Evolutionary conservation across 2,888 invertebrate genomes (phyloP), one percentile per base, ranked within the genome.

Genomic region (Drosophila fungiperda): DNA sequence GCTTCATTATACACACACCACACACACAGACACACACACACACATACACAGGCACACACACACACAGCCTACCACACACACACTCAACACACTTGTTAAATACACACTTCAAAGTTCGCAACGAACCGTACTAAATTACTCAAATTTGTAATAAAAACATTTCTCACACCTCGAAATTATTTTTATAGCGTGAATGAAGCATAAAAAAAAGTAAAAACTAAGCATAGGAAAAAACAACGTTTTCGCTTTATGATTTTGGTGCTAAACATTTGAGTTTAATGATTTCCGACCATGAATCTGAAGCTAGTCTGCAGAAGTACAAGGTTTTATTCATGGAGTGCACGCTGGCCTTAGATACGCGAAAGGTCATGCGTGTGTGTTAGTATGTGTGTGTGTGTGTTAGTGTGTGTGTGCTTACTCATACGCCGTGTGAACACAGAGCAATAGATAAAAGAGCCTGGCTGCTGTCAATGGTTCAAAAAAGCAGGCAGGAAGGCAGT

Each of bases 361-460:
- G 61, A 80, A 73, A 89, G 89, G 87, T 84, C 86, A 81, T 80
- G 54, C 76, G 9, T 17, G 26, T 23, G 23, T 23, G 23, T 23
- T 23, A 23, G 23, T 23, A 79, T 80, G 36, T 76, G 9, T 17
- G 26, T 76, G 86, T 73, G 72, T 83, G 75, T 76, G 82, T 48
- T 15, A 76, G 23, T 48, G 23, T 29, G 32, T 80, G 86, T 84
- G 76, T 77, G 83, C 89, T 87, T 84, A 84, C 89, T 87, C 83
- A 84, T 87, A 84, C 82, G 81, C 64, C 75, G 69, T 59, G 81
- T 81, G 68, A 50, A 49, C 54, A 49, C 62, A 33, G 50, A 17
- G 23, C 3, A 15, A 45, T 23, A 75, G 65, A 77, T 68, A 69
- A 78, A 83, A 76, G 67, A 76, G 32, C 42, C 42, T 42, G 11